Conservation (phyloP, 2,888 invertebrate species). For the Phortica okadai region DNA sequence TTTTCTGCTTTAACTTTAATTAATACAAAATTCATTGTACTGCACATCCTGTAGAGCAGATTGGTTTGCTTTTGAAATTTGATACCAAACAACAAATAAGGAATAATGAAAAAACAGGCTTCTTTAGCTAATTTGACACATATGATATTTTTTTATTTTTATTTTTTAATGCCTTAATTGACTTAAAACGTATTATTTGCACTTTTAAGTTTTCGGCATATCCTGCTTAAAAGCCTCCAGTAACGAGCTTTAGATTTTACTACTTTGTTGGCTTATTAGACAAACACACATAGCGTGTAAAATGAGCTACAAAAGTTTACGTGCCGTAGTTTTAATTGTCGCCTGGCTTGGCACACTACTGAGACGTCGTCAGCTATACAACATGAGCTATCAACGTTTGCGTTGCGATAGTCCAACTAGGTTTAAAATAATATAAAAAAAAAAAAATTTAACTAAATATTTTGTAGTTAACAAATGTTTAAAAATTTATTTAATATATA, state of each 20-base stretch:
- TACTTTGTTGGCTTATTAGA: background rate
- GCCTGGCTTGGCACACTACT: conserved; percentile 10
- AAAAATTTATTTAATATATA: background rate
- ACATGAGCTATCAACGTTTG: conserved; percentile 29
- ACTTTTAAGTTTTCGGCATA: conserved; percentile 60
- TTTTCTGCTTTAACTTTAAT: background rate
- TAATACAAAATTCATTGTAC: conserved; percentile 6
- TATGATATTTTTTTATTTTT: background rate
- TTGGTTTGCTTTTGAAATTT: background rate
- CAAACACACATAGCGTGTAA: background rate
- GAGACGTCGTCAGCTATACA: conserved; percentile 7
- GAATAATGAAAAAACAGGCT: background rate
- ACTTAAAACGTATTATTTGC: conserved; percentile 55
- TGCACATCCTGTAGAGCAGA: conserved; percentile 6
- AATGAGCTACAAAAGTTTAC: conserved; percentile 7
- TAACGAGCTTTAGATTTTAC: background rate
- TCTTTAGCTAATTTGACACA: background rate
- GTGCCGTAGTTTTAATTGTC: conserved; percentile 14
- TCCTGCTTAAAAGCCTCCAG: conserved; percentile 1
- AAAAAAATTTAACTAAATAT: background rate
- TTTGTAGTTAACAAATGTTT: conserved; percentile 7
- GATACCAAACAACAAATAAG: background rate
- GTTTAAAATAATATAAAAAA: conserved; percentile 24
- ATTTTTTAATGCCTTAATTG: conserved; percentile 1
- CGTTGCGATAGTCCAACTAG: conserved; percentile 44